A percentile compares a stretch with the other conserved stretches of the same genome.
phyloP scores from a whole-genome alignment of 2,113 vertebrate species.

The Hymenochirus boettgeri region DNA sequence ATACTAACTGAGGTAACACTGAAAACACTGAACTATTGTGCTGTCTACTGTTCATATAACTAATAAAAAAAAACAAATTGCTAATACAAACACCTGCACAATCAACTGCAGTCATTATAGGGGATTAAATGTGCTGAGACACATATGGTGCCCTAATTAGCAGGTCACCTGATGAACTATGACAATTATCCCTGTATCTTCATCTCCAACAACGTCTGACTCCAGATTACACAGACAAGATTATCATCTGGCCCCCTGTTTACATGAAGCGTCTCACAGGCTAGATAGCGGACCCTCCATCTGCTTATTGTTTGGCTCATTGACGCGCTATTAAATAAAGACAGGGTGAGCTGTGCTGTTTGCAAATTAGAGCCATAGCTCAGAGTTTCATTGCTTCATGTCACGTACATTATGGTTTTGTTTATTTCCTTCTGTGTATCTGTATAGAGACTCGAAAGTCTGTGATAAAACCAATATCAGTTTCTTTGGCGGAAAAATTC shows the following conservation, averaged over 20 bases:
- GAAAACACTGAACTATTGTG: too few relatives aligned
- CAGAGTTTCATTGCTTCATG: conserved; percentile 11
- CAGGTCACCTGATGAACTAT: conserved; percentile 3
- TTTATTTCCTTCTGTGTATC: too few relatives aligned
- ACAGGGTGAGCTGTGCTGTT: not conserved
- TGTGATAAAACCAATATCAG: not conserved
- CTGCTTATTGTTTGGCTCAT: conserved; percentile 19
- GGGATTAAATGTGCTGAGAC: not conserved
- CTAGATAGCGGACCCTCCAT: conserved; percentile 9
- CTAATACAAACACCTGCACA: not conserved
- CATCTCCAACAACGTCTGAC: conserved; percentile 15
- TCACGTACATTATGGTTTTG: not conserved
- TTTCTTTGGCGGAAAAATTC: too few relatives aligned
- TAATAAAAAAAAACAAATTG: too few relatives aligned
- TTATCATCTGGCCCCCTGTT: conserved; percentile 22
- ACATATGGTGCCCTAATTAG: conserved; percentile 32
- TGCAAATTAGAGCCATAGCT: conserved; percentile 17
- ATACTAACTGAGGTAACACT: too few relatives aligned
- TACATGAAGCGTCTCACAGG: not conserved
- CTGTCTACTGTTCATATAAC: too few relatives aligned
- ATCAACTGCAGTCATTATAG: not conserved
- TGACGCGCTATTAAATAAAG: conserved; percentile 19
- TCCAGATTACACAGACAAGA: conserved; percentile 25
- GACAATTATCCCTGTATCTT: conserved; percentile 20
- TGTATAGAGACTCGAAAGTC: too few relatives aligned